Evolutionary conservation across 2,797 vertebrate genomes (phyloP).

Genomic region (Crenichthys baileyi): DNA sequence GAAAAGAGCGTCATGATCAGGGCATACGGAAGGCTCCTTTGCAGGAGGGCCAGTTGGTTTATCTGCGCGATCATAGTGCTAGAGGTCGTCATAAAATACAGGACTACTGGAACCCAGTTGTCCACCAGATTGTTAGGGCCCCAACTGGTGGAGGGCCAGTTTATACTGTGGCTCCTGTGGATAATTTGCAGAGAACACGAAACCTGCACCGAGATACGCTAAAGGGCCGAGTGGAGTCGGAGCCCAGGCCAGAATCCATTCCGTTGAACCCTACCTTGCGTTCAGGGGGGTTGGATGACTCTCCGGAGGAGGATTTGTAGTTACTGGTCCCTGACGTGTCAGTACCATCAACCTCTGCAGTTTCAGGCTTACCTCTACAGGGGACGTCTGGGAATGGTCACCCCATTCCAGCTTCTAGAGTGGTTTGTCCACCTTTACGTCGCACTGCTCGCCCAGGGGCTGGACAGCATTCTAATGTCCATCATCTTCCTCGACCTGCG

Average conservation of each 20-base stretch:
- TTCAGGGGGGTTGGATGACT: background rate
- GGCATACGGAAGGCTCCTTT: too few species aligned
- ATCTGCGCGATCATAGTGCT: background rate
- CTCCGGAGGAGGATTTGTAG: background rate
- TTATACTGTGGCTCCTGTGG: background rate
- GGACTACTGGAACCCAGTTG: background rate
- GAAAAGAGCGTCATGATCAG: too few species aligned
- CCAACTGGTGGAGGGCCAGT: background rate
- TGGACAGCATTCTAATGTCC: background rate
- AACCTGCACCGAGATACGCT: background rate
- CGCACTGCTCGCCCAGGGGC: background rate
- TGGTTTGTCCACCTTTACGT: background rate
- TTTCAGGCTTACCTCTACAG: background rate
- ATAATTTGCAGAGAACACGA: background rate
- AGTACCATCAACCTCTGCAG: background rate
- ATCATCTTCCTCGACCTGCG: background rate
- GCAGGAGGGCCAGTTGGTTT: too few species aligned
- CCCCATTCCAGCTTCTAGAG: conserved; percentile 20
- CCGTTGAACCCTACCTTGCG: background rate
- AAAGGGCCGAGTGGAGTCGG: too few species aligned
- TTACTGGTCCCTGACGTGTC: background rate
- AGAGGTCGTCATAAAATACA: background rate
- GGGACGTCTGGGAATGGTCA: background rate
- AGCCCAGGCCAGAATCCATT: background rate
- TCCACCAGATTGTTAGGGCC: background rate